A percentile compares a stretch with the other conserved stretches of the same genome.
phyloP scores from a whole-genome alignment of 2,888 invertebrate genomes.

The Encarsia formosa region DNA sequence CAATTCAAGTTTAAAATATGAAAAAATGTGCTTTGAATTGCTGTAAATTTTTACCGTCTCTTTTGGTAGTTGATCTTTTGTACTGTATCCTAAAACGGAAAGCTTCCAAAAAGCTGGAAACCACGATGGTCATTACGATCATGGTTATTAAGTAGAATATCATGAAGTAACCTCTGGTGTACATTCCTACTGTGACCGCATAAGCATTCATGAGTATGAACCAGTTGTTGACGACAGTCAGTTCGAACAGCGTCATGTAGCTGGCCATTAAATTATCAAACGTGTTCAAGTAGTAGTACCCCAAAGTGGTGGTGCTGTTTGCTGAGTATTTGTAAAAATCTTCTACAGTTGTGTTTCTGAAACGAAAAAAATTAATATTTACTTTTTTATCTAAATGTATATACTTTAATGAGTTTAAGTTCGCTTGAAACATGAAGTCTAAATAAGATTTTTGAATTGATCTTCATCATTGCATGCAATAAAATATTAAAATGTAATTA shows the following conservation, averaged over 20 bases:
- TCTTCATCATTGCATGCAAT: no score
- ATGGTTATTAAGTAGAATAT: slow-evolving; percentile 83
- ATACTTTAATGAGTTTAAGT: no score
- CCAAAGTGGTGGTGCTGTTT: slow-evolving; percentile 65
- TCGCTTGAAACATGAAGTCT: no score
- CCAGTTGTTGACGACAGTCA: slow-evolving; percentile 91
- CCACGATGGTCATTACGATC: slow-evolving; percentile 87
- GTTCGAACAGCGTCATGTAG: slow-evolving; percentile 79
- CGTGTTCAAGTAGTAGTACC: slow-evolving; percentile 85
- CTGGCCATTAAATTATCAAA: slow-evolving; percentile 75
- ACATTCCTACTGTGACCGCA: slow-evolving; percentile 65
- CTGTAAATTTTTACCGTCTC: slow-evolving; percentile 58
- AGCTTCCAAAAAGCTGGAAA: slow-evolving; percentile 83
- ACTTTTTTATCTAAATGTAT: no score
- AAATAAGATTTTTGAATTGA: no score
- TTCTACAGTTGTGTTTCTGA: slow-evolving; percentile 78
- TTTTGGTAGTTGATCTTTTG: slow-evolving; percentile 73
- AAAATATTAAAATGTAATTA: no score
- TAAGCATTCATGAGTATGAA: slow-evolving; percentile 88
- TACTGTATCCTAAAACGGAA: slow-evolving; percentile 86
- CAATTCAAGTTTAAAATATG: no score
- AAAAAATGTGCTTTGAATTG: background rate
- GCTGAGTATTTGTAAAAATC: slow-evolving; percentile 72
- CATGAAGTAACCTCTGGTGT: slow-evolving; percentile 83
- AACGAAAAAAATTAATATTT: no score